These are phyloP conservation scores for Drosophila helvetica DNA, from an alignment of 2,888 invertebrate genomes.

Conservation along the genomic window DNA sequence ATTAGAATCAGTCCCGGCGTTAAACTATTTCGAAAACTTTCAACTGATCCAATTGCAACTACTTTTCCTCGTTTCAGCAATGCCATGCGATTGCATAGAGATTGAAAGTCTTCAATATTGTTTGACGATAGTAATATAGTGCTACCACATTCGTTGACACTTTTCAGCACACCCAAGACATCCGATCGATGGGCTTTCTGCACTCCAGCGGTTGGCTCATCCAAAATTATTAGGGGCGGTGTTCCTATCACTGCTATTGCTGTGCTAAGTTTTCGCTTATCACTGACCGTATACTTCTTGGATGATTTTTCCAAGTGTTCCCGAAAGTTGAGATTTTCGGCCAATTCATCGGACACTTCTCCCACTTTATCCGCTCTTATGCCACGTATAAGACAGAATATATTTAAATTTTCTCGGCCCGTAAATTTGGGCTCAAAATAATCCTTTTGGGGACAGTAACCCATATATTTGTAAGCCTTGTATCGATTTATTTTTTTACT, in stretches of 20 bases:
- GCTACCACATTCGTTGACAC: constrained; percentile 31
- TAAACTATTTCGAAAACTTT: constrained; percentile 6
- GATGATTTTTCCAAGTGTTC: constrained; percentile 11
- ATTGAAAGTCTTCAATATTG: constrained; percentile 30
- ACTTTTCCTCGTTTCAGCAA: constrained; percentile 20
- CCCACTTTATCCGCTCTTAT: background rate
- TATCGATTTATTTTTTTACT: background rate
- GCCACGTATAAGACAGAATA: constrained; percentile 28
- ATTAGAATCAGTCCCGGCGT: constrained; percentile 18
- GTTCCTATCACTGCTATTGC: constrained; percentile 32
- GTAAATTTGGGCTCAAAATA: constrained; percentile 21
- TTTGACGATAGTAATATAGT: constrained; percentile 30
- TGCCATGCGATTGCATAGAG: constrained; percentile 22
- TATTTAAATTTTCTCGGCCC: constrained; percentile 24
- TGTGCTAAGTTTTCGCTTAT: constrained; percentile 23
- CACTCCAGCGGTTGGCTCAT: constrained; percentile 27
- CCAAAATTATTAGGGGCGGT: constrained; percentile 26
- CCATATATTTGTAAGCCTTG: constrained; percentile 19
- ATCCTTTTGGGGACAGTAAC: constrained; percentile 18
- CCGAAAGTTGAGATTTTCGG: constrained; percentile 14
- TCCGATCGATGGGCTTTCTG: constrained; percentile 23
- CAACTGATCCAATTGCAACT: background rate
- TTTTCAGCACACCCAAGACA: constrained; percentile 22
- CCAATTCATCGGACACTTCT: constrained; percentile 5
- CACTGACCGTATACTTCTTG: constrained; percentile 17